Conservation (phyloP, 2,888 invertebrate genomes). For the Trachelus troglodyta region DNA sequence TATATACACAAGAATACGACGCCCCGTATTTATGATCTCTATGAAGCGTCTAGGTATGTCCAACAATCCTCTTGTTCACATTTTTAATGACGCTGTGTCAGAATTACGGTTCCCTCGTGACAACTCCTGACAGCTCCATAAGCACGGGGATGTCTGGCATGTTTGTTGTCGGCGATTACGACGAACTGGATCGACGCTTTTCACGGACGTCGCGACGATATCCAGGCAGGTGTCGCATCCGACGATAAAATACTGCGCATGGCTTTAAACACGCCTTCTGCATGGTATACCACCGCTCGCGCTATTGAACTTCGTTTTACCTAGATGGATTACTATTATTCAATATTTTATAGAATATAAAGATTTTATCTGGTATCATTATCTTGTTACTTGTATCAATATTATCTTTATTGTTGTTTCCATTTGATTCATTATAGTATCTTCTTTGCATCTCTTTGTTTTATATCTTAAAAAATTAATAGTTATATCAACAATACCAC, state of each 20-base stretch:
- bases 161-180: neutral
- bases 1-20: conserved; percentile 4
- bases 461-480: neutral
- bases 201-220: conserved; percentile 18
- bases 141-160: neutral
- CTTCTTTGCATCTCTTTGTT: neutral
- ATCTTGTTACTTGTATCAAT: neutral
- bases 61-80: neutral
- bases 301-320: conserved; percentile 7
- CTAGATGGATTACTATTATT: neutral
- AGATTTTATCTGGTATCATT: neutral
- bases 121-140: neutral
- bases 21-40: neutral
- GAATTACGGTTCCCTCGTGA: neutral
- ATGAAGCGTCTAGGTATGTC: neutral
- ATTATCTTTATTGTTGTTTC: neutral
- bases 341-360: neutral
- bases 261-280: neutral
- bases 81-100: neutral
- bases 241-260: conserved; percentile 22
- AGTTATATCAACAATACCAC: neutral
- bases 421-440: neutral
- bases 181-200: neutral
- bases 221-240: conserved; percentile 22
- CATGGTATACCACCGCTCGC: conserved; percentile 6